These are phyloP conservation scores for Hyphantria cunea DNA, from an alignment of 1,140 invertebrate species.

Conservation along the genomic window DNA sequence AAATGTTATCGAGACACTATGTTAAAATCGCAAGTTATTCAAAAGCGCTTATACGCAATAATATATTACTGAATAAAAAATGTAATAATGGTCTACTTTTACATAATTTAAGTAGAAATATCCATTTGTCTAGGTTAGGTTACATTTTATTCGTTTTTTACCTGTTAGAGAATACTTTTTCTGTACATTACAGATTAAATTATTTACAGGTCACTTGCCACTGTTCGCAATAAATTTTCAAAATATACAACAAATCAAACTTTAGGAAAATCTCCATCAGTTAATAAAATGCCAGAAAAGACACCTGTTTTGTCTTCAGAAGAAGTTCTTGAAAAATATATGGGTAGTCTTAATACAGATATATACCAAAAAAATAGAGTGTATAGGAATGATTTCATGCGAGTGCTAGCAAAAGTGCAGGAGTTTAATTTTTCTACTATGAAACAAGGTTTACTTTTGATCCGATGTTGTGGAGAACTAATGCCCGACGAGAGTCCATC, in stretches of 20 bases:
- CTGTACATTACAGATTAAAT: background rate
- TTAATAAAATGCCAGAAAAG: background rate
- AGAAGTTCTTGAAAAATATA: slow-evolving; percentile 63
- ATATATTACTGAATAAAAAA: slow-evolving; percentile 35
- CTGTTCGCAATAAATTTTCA: background rate
- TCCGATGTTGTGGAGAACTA: slow-evolving; percentile 65
- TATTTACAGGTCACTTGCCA: slow-evolving; percentile 22
- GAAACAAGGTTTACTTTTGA: slow-evolving; percentile 62
- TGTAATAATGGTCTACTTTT: slow-evolving; percentile 1
- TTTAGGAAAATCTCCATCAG: too few species aligned
- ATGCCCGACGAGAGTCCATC: slow-evolving; percentile 62
- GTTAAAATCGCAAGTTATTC: slow-evolving; percentile 44
- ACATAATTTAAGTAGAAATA: slow-evolving; percentile 5
- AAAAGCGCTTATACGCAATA: slow-evolving; percentile 37
- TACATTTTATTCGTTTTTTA: background rate
- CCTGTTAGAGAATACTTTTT: background rate
- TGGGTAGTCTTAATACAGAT: slow-evolving; percentile 61
- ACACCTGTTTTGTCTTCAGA: slow-evolving; percentile 39
- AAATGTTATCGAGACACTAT: slow-evolving; percentile 55
- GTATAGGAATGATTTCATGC: slow-evolving; percentile 70
- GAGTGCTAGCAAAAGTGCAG: slow-evolving; percentile 64
- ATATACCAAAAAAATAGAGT: slow-evolving; percentile 71
- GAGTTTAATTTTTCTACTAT: slow-evolving; percentile 63
- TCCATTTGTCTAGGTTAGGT: slow-evolving; percentile 15
- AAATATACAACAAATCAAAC: too few species aligned